These are phyloP conservation scores for Jaculus jaculus DNA, from an alignment of 2,113 vertebrate genomes.

Conservation along the genomic window DNA sequence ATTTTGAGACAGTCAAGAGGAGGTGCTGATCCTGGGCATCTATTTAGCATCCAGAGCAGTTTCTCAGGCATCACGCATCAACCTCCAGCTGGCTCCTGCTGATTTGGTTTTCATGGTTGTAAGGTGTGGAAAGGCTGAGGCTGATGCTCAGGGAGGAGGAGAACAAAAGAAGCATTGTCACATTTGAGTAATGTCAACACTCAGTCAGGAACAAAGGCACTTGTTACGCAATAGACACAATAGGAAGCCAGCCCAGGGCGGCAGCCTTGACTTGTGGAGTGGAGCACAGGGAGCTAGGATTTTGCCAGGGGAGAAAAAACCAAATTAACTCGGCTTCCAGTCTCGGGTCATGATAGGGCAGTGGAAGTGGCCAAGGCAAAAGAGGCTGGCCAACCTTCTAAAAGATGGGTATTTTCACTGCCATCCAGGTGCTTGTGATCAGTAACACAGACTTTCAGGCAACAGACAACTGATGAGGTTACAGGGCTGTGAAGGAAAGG, in stretches of 20 bases:
- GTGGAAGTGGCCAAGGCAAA: not conserved
- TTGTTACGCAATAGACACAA: slow-evolving; percentile 53
- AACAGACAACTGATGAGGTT: not conserved
- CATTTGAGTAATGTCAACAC: slow-evolving; percentile 17
- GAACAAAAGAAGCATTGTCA: slow-evolving; percentile 40
- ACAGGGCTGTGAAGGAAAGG: not conserved
- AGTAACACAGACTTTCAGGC: not conserved
- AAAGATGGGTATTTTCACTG: not conserved
- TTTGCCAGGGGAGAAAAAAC: not conserved
- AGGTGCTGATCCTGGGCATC: not conserved
- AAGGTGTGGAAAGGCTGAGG: not conserved
- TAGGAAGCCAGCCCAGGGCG: slow-evolving; percentile 31
- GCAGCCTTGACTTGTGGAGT: not conserved
- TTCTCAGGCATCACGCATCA: not conserved
- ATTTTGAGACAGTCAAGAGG: not conserved
- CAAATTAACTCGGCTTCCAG: not conserved
- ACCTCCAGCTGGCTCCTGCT: not conserved
- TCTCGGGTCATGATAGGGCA: not conserved
- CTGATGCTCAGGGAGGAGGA: not conserved
- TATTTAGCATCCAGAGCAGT: not conserved
- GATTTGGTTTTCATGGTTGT: not conserved
- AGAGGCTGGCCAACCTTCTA: not conserved
- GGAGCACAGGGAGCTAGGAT: too few relatives aligned
- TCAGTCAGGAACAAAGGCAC: slow-evolving; percentile 13
- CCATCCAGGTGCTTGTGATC: not conserved